These are phyloP conservation scores for Diadromus collaris DNA, from an alignment of 2,888 invertebrate species.

Conservation along the genomic window DNA sequence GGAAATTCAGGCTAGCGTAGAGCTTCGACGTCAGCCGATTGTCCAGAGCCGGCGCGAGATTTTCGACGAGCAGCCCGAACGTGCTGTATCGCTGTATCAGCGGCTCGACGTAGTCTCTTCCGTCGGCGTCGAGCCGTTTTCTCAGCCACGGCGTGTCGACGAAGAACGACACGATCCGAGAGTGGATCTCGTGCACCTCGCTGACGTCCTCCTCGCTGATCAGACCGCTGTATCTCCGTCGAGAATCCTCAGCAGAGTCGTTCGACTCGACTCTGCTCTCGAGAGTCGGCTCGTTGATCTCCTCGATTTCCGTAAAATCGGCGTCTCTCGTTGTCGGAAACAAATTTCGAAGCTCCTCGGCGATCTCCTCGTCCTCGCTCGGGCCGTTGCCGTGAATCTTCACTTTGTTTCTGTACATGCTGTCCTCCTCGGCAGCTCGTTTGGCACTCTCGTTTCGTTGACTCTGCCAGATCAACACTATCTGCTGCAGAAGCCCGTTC, in stretches of 20 bases:
- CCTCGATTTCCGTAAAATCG: constrained; percentile 87
- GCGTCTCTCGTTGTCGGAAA: constrained; percentile 86
- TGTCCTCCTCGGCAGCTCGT: constrained; percentile 88
- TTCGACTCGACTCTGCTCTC: constrained; percentile 67
- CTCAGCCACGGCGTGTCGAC: constrained; percentile 84
- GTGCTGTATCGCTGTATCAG: constrained; percentile 83
- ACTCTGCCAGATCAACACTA: constrained; percentile 88
- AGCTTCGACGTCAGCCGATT: constrained; percentile 82
- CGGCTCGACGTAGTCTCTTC: constrained; percentile 80
- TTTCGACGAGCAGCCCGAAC: constrained; percentile 82
- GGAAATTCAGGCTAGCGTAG: constrained; percentile 83
- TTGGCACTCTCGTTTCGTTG: constrained; percentile 86
- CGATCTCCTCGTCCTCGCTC: constrained; percentile 86
- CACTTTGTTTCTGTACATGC: constrained; percentile 88
- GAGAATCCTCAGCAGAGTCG: constrained; percentile 54
- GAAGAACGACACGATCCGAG: constrained; percentile 82
- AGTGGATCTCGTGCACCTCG: constrained; percentile 84
- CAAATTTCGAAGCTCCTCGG: constrained; percentile 85
- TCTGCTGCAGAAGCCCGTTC: constrained; percentile 82
- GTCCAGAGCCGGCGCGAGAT: constrained; percentile 81
- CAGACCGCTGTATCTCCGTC: constrained; percentile 70
- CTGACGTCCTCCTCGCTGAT: constrained; percentile 83
- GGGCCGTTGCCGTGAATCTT: constrained; percentile 84
- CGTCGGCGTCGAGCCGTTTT: constrained; percentile 74
- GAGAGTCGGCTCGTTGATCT: constrained; percentile 71